These are phyloP conservation scores for Anarhynchus alexandrinus DNA, from an alignment of 2,113 vertebrate genomes.

Conservation along the genomic window DNA sequence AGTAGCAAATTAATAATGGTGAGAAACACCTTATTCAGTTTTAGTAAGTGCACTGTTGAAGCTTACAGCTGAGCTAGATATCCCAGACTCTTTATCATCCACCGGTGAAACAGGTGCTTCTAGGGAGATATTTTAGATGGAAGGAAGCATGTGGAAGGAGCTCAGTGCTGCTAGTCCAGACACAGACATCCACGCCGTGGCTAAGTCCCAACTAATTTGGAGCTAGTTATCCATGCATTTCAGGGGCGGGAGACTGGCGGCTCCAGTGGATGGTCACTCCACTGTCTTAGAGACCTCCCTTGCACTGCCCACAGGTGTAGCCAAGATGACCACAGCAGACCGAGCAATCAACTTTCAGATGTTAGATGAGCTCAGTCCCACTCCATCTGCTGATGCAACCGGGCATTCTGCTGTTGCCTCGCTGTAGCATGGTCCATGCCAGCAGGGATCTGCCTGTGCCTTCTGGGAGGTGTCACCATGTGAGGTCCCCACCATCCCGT, in stretches of 20 bases:
- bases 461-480: neutral
- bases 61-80: neutral
- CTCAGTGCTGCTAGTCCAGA: neutral
- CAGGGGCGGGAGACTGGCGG: neutral
- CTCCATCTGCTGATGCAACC: neutral
- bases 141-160: neutral
- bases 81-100: neutral
- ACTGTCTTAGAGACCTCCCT: neutral
- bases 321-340: neutral
- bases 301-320: neutral
- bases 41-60: neutral
- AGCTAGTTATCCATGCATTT: neutral
- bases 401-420: neutral
- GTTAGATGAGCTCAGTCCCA: neutral
- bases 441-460: neutral
- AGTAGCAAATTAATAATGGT: neutral
- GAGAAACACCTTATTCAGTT: neutral
- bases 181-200: neutral
- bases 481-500: rapidly evolving
- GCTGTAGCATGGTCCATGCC: neutral
- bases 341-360: neutral
- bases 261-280: neutral
- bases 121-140: neutral
- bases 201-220: neutral
- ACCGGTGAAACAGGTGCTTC: neutral